phyloP scores from a whole-genome alignment of 2,888 invertebrate genomes.

The Melipona bicolor region DNA sequence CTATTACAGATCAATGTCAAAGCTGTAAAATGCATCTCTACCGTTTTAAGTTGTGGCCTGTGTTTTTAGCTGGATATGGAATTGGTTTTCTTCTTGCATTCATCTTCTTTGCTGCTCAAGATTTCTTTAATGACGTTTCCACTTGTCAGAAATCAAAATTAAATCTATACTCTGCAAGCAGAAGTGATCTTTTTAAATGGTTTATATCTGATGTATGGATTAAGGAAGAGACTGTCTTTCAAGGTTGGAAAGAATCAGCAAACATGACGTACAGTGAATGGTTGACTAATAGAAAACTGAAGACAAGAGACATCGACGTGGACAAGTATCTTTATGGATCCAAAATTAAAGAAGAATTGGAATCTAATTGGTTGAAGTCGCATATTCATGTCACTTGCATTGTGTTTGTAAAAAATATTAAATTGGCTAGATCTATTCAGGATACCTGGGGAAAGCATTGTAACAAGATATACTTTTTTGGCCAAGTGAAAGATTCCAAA shows the following conservation, averaged over 20 bases:
- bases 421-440: constrained; percentile 82
- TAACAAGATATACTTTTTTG: constrained; percentile 81
- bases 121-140: background rate
- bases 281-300: constrained; percentile 67
- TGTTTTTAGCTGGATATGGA: constrained; percentile 61
- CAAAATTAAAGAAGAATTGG: constrained; percentile 49
- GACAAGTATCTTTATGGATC: constrained; percentile 73
- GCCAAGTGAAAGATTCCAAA: constrained; percentile 68
- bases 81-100: constrained; percentile 60
- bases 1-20: background rate
- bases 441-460: constrained; percentile 84
- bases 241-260: constrained; percentile 38
- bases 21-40: constrained; percentile 43
- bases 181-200: constrained; percentile 15
- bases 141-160: background rate
- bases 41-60: constrained; percentile 36
- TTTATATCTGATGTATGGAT: background rate
- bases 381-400: constrained; percentile 84
- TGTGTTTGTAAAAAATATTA: constrained; percentile 83
- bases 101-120: constrained; percentile 30
- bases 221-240: constrained; percentile 36
- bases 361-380: constrained; percentile 77
- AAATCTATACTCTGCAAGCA: background rate
- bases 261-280: constrained; percentile 72
- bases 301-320: constrained; percentile 63